Evolutionary conservation across 2,888 invertebrate genomes (phyloP), one percentile per base, ranked within the genome.

Genomic region (Euplagia quadripunctaria): DNA sequence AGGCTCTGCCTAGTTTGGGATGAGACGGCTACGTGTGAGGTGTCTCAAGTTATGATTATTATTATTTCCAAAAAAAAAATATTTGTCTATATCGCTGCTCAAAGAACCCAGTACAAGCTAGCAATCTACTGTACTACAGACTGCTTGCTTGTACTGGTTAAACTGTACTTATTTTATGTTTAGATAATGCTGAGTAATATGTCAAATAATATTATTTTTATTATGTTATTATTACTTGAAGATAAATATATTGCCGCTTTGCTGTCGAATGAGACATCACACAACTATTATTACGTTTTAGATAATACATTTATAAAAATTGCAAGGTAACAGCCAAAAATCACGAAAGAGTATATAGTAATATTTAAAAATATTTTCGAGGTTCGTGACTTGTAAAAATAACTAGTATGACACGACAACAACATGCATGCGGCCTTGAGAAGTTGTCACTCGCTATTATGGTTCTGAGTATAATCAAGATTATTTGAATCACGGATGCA

Each of bases 401-500:
- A 72, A 72, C 52, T n/a, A 46, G n/a, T 46, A 52, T 43, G 46
- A 64, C 49, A 52, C 55, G 17, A 71, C n/a, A 68, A 20, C 41
- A 51, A 55, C 55, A 68, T 51, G 68, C 42, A 68, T 68, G 41
- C n/a, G 46, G 43, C 68, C 68, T 72, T 68, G 68, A 66, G 41
- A 8, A 68, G 64, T 64, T 67, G 63, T 72, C 51, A 72, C 63
- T 49, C 41, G 63, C n/a, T 52, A 70, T 70, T 70, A 52, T 64
- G 63, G 51, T 46, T 31, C 64, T 20, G 41, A 31, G 12, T 72
- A 55, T 64, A 41, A 68, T 72, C 42, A 43, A 55, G 64, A 64
- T 70, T 64, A 64, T 52, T 41, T 55, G 64, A 68, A 72, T 64
- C 68, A 72, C 42, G 68, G 68, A 72, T 72, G 72, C 68, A 68